Evolutionary conservation across 2,888 invertebrate species (phyloP), one percentile per base, ranked within the genome.

Genomic region (Torymus texanus): DNA sequence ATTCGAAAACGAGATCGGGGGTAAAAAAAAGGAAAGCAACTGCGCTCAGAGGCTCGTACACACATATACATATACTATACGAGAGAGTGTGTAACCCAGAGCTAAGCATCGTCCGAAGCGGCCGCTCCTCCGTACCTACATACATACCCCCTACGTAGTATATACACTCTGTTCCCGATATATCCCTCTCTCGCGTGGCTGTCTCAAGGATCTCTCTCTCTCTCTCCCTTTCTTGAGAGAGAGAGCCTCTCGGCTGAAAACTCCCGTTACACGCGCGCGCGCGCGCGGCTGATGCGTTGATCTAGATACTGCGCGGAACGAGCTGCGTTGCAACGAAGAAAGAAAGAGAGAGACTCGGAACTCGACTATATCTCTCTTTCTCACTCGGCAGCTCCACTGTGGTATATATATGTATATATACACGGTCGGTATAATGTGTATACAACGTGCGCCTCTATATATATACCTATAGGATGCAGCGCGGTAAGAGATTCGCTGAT

Each of bases 231-330:
- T 65, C 41, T 41, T 16, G 51, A n/a, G 55, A 53, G 61, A 61
- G 41, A 21, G 67, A 67, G 67, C 29, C 61, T 18, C 53, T 29
- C 53, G 50, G 21, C 14, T 21, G 8, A 41, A 41, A 41, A 29
- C 53, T 61, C 67, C 75, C 75, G 75, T 75, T 75, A 75, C 29
- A 41, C 8, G 8, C 41, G 53, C 24, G 8, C 41, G 53, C 24
- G 53, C 61, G 61, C 53, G 53, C 53, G 51, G 67, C 67, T 61
- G 75, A 75, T 75, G 75, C 67, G 67, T 50, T 75, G 75, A 75
- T 75, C 75, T 61, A 75, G 75, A 76, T 76, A 70, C 70, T 66
- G 70, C 51, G 68, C 51, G 68, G 51, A 51, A 61, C 1, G 51
- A 51, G 51, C 53, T 62, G 71, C 58, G 56, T 41, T 65, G 62